Conservation (phyloP, 2,113 vertebrate species). For the Daboia siamensis region DNA sequence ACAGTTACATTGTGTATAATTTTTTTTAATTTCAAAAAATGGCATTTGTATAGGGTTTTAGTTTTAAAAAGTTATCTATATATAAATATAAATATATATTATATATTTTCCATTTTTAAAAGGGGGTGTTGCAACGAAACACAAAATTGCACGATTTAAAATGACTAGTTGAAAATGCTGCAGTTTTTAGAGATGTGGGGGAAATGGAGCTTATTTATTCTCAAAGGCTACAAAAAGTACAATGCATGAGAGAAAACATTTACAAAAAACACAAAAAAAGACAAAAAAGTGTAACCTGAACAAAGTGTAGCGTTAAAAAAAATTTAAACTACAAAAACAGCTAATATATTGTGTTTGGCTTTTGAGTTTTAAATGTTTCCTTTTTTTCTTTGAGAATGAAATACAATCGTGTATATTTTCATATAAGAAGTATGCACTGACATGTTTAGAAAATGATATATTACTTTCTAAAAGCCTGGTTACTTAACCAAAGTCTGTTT, state of each 20-base stretch:
- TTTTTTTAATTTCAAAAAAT: slow-evolving; percentile 72
- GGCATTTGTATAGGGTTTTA: slow-evolving; percentile 78
- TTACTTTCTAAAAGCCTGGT: slow-evolving; percentile 93
- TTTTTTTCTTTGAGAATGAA: slow-evolving; percentile 79
- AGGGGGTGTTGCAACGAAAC: slow-evolving; percentile 76
- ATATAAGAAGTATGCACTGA: slow-evolving; percentile 96
- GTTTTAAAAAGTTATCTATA: slow-evolving; percentile 76
- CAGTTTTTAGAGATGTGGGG: slow-evolving; percentile 89
- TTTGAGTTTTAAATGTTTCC: slow-evolving; percentile 74
- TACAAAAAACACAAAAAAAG: slow-evolving; percentile 71
- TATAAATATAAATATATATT: slow-evolving; percentile 74
- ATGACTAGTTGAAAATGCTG: slow-evolving; percentile 86
- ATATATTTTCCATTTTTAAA: slow-evolving; percentile 67
- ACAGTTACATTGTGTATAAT: slow-evolving; percentile 87
- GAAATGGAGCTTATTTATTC: slow-evolving; percentile 80
- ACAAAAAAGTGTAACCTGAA: slow-evolving; percentile 76
- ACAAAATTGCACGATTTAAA: slow-evolving; percentile 77
- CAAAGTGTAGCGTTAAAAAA: slow-evolving; percentile 78
- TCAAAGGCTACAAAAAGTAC: slow-evolving; percentile 79
- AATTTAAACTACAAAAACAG: slow-evolving; percentile 68
- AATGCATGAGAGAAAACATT: slow-evolving; percentile 78
- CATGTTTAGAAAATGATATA: slow-evolving; percentile 89
- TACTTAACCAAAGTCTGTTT: slow-evolving; percentile 90
- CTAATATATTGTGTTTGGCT: slow-evolving; percentile 96
- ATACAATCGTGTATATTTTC: slow-evolving; percentile 96